Percentiles rank a stretch among this genome's conserved stretches.
Evolutionary conservation across 2,113 vertebrate genomes (phyloP).

Genomic region (Peromyscus leucopus): DNA sequence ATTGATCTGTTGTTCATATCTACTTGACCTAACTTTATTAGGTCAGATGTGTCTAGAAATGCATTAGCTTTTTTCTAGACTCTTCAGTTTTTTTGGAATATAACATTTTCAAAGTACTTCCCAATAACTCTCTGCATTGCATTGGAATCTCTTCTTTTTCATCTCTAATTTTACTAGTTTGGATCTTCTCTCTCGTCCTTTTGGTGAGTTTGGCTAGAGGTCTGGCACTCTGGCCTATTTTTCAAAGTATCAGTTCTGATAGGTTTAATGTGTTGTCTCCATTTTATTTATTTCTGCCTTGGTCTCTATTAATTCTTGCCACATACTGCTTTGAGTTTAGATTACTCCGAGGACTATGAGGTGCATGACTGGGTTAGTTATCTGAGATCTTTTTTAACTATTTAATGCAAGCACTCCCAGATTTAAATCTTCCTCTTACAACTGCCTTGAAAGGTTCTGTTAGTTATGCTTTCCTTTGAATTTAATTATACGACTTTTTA

Average conservation of each 20-base stretch:
- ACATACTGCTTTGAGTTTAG: not conserved
- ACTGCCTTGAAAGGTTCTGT: not conserved
- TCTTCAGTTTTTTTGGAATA: not conserved
- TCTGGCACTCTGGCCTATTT: not conserved
- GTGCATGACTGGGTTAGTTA: not conserved
- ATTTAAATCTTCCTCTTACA: not conserved
- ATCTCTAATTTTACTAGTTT: not conserved
- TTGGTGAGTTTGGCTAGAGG: not conserved
- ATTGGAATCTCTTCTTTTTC: not conserved
- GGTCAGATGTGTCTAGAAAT: not conserved
- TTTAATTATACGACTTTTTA: not conserved
- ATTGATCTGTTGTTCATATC: not conserved
- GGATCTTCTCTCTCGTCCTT: not conserved
- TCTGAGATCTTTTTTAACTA: not conserved
- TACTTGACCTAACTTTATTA: not conserved
- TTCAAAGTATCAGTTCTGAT: not conserved
- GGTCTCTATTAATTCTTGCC: not conserved
- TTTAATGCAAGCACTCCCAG: not conserved
- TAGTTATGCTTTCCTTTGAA: not conserved
- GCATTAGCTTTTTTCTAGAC: not conserved
- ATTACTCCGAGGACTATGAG: too few relatives aligned
- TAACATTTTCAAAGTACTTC: not conserved
- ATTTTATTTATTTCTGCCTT: not conserved
- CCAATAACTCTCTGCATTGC: not conserved
- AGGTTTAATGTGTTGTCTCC: not conserved